Evolutionary conservation across 2,888 invertebrate genomes (phyloP).

Genomic region (Augiades crinisus): DNA sequence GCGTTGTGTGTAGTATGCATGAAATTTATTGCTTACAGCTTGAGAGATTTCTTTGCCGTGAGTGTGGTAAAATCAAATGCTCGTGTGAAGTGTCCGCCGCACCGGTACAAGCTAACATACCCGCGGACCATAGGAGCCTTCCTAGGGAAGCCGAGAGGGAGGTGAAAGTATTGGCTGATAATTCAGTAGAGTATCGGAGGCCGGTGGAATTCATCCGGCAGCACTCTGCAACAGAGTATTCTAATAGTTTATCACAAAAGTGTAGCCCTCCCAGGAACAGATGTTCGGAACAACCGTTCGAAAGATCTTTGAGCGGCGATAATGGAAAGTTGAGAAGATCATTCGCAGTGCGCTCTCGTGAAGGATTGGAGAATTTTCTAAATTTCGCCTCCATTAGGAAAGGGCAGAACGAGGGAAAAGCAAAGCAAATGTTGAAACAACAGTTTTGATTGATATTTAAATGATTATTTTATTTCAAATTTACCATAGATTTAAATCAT

Average conservation of each 20-base stretch:
- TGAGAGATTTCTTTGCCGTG: constrained; percentile 87
- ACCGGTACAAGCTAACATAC: constrained; percentile 37
- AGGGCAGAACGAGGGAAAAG: constrained; percentile 51
- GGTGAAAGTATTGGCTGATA: constrained; percentile 38
- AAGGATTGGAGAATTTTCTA: constrained; percentile 69
- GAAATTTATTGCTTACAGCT: constrained; percentile 85
- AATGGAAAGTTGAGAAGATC: constrained; percentile 68
- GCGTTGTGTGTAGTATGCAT: constrained; percentile 74
- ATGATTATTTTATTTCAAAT: not conserved
- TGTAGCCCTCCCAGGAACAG: constrained; percentile 41
- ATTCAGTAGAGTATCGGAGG: constrained; percentile 54
- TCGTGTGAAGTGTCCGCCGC: constrained; percentile 67
- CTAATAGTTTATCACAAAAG: constrained; percentile 37
- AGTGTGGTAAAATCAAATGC: constrained; percentile 86
- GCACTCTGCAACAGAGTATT: constrained; percentile 50
- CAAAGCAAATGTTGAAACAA: constrained; percentile 50
- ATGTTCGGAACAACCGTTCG: constrained; percentile 59
- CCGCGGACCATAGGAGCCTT: constrained; percentile 38
- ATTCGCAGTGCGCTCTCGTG: constrained; percentile 69
- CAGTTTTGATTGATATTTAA: constrained; percentile 28
- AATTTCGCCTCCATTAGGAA: constrained; percentile 60
- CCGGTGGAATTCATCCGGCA: constrained; percentile 45
- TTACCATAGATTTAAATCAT: not conserved
- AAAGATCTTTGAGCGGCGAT: constrained; percentile 53
- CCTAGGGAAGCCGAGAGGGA: constrained; percentile 32